Conservation (phyloP, 2,888 invertebrate species). For the Zelleria hepariella region DNA sequence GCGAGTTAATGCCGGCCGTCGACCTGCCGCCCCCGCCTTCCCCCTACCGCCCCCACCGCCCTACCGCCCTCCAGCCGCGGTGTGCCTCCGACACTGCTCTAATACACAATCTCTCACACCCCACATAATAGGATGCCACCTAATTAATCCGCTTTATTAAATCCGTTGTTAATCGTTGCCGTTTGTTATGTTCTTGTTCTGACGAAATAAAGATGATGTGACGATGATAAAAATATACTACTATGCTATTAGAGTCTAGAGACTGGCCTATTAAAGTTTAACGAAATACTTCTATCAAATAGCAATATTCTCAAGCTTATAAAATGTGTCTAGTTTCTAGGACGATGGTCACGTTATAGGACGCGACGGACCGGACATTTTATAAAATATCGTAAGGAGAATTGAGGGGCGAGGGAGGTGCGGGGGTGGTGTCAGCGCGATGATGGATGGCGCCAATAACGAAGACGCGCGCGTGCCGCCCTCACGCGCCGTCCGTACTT, state of each 20-base stretch:
- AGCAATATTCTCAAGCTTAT: neutral
- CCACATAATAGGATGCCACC: neutral
- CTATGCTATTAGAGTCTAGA: too few relatives aligned
- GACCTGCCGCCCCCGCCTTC: neutral
- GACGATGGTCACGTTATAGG: neutral
- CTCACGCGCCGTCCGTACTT: neutral
- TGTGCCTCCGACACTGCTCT: neutral
- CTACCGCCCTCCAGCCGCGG: neutral
- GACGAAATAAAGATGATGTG: too few relatives aligned
- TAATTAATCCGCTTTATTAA: neutral
- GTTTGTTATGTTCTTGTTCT: too few relatives aligned
- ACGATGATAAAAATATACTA: too few relatives aligned
- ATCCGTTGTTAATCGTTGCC: neutral
- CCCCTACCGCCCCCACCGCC: neutral
- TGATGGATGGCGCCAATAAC: constrained; percentile 61
- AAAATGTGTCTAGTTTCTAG: neutral
- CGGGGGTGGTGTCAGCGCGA: constrained; percentile 23
- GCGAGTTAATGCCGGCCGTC: neutral
- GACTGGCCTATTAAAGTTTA: too few relatives aligned
- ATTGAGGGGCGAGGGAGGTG: constrained; percentile 4
- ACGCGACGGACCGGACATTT: neutral
- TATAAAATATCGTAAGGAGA: constrained; percentile 5
- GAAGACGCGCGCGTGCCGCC: constrained; percentile 16
- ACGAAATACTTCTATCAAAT: too few relatives aligned
- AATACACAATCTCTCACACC: neutral